Conservation (phyloP, 2,888 invertebrate species). For the Pristionchus arcanus region DNA sequence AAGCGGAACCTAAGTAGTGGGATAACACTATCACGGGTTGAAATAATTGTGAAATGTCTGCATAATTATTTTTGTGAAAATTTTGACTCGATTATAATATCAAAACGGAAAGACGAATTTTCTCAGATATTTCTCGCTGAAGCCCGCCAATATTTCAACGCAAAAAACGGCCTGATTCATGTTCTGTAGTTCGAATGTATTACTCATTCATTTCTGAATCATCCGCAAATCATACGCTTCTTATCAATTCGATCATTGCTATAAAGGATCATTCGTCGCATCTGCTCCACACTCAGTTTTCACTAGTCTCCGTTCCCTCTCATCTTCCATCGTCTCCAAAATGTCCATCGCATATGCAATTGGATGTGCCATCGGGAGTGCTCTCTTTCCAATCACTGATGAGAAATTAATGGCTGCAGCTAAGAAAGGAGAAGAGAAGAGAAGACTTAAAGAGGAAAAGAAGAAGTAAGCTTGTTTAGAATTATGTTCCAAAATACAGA, state of each 20-base stretch:
- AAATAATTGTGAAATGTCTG: not conserved
- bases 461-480: not conserved
- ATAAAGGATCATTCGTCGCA: not conserved
- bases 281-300: not conserved
- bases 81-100: too few species aligned
- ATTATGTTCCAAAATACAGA: not conserved
- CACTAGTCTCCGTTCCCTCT: not conserved
- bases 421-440: slow-evolving; percentile 15
- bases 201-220: not conserved
- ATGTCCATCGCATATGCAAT: not conserved
- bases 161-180: not conserved
- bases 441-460: not conserved
- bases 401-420: slow-evolving; percentile 15
- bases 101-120: too few species aligned
- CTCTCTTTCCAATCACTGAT: not conserved
- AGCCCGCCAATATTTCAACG: too few species aligned
- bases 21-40: not conserved
- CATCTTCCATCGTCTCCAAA: not conserved
- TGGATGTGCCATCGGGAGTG: not conserved
- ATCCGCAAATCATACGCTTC: not conserved
- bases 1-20: too few species aligned
- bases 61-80: too few species aligned
- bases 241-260: not conserved
- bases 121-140: too few species aligned
- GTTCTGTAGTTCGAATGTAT: not conserved